Evolutionary conservation across 2,113 vertebrate species (phyloP), one percentile per base, ranked within the genome.

Genomic region (human): DNA sequence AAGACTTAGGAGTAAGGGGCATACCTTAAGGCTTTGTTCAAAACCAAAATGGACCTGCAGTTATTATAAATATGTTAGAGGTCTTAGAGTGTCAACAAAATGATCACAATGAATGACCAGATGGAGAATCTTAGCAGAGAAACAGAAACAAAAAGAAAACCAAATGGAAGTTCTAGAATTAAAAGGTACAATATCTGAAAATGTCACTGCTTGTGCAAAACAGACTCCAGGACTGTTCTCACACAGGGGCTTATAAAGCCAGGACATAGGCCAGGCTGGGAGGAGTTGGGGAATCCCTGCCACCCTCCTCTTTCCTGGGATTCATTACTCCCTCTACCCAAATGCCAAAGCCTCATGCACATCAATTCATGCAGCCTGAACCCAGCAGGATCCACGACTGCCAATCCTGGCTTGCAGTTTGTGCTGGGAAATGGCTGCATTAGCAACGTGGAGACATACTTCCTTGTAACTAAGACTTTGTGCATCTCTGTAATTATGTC

Each of bases 381-480:
- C 18, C 8, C 12, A 3, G 12, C 20, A 0, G 48, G 16, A 2
- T 16, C 27, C 16, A 11, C 55, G 9, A 5, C 38, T 8, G 32
- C 45, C 8, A 6, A 13, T 32, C 61, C 30, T 17, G 75, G 20
- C 22, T 2, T 66, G 75, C 89, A 52, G 2, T 73, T 72, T 25
- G 0, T 11, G 59, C 70, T 38, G 30, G 32, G 13, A 85, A 32
- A 20, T 5, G 16, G 45, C 22, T 6, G 8, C 8, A 0, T n/a
- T 23, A 16, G 55, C 23, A 1, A 5, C 5, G 1, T 6, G 79
- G 61, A 38, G 3, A 23, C 0, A 8, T 0, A 2, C 35, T 0
- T 55, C 81, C 68, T 48, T 3, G 2, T 35, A 9, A 27, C 45
- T 7, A 2, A 6, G 90, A 16, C 57, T 84, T 25, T 4, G 22